Base-by-base conservation (phyloP, 1,140 invertebrate genomes). In the Stenopsyche tienmushanensis region DNA sequence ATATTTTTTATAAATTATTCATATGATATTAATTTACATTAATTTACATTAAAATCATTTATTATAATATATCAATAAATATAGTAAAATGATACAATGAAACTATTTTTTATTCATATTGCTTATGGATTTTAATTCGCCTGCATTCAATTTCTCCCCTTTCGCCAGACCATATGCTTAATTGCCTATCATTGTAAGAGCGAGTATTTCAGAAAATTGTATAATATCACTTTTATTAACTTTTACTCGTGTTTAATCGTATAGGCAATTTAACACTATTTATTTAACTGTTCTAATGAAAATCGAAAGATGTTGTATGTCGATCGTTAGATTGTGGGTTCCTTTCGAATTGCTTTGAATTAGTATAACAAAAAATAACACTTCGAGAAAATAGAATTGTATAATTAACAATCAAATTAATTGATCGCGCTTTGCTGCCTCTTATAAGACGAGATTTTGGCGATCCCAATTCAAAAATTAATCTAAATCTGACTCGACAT, bases 141-240 rank as follows among this genome's bases (percentile, higher is more conserved):
- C 13, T 34, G 29, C 29, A 34, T 34, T 13, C 29, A 13, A 34
- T 34, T 13, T 5, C 29, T 13, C 13, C 29, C 29, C 5, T 13
- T 5, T 34, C 29, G 5, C 13, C 29, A 34, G 29, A 13, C 29
- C 44, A 15, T 8, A 8, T 15, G 17, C 17, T 15, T 9, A 47
- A 47, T 47, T 47, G 17, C 8, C 10, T 15, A 13, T 5, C 17
- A 20, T 47, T 8, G n/a, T 39, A 39, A 39, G n/a, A 39, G 34
- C n/a, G 34, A 39, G 29, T 34, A 18, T 20, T 47, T 47, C 44
- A 47, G 7, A 5, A 47, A 47, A 47, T 47, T 47, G 44, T 47
- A 47, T 47, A 47, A 47, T 47, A 47, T 20, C 44, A 15, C 44
- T 47, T 20, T 13, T 47, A 34, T 47, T 18, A 47, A 47, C 44